Base-by-base conservation (phyloP, 2,113 vertebrate genomes). In the Centrocercus urophasianus region DNA sequence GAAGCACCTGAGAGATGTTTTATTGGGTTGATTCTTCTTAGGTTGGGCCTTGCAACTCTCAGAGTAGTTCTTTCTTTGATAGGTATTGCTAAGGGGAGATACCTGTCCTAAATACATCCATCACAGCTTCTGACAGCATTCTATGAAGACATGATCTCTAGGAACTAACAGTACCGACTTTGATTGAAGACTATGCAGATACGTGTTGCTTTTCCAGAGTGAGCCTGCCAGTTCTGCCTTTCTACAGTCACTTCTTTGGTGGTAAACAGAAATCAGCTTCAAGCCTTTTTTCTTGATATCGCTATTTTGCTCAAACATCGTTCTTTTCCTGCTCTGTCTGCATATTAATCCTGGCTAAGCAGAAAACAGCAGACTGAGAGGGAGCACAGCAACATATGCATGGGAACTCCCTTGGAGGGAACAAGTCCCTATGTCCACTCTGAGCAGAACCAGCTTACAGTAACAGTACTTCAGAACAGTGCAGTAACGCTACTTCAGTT, bases 231-330 rank as follows among this genome's bases (percentile, higher is more conserved):
- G 65, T 43, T 64, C 25, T 27, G 69, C n/a, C 34, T 61, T 42
- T 78, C 56, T 27, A 6, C 1, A 17, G 16, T 17, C n/a, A 8
- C 48, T 78, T 77, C 75, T 75, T 78, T 36, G 52, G 40, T 30
- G 24, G 47, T 43, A 85, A 93, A 92, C 20, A 81, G 72, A 78
- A 67, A 72, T 77, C 52, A 79, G 42, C 80, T 82, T 86, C 52
- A 64, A 90, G 70, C 45, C 28, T 5, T 38, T 78, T 94, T 75
- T 72, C 32, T 16, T 65, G 14, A 7, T 40, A 84, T 54, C 2
- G 2, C 42, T 43, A 65, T 13, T 52, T 5, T 60, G 71, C 52
- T 84, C 16, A 19, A 67, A 64, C 16, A 38, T 6, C 16, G 43
- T 18, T 60, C 78, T 60, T 67, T 61, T 12, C n/a, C 24, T 66